Base-by-base conservation (phyloP, 1,140 invertebrate species). In the Anoplophora glabripennis region DNA sequence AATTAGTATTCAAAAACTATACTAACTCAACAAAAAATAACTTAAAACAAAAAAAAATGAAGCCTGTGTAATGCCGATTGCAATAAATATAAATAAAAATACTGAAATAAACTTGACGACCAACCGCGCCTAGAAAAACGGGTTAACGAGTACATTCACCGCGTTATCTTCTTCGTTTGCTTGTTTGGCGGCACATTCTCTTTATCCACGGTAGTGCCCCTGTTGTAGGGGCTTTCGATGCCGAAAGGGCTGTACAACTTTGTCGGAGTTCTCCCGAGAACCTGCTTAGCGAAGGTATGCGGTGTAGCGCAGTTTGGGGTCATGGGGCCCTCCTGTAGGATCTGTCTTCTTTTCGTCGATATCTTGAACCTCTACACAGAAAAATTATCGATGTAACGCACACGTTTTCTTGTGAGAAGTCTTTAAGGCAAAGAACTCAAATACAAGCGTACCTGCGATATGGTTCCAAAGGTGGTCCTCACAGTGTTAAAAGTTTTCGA, bases 231-330 rank as follows among this genome's bases (percentile, higher is more conserved):
- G 17, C 81, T 82, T 60, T 84, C 83, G 35, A 85, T 84, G 3
- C 80, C 78, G 64, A 86, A 86, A 2, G 84, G 84, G 59, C 83
- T 85, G 63, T 85, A 85, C 4, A 86, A 65, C 64, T 85, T 85
- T 0, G 83, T 84, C 0, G 84, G 84, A 0, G 83, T 86, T 17
- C 84, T 72, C 3, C 84, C 84, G 8, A 86, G 69, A 21, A 85
- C 67, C 48, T 77, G 71, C 7, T 79, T 75, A 0, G 81, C 79
- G 45, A 75, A 72, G 8, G 80, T 76, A 34, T 79, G 77, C 1
- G 83, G 82, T 1, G 83, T 82, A 7, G 68, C 69, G 49, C 71
- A 74, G 37, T 73, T 75, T 12, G 75, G 76, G 37, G 77, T 77
- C 10, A 79, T 76, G 0, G 82, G 80, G 11, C 82, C 80, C 58